A percentile compares a stretch with the other conserved stretches of the same genome.
Conservation (phyloP, 2,113 vertebrate species). For the Nibea albiflora region DNA sequence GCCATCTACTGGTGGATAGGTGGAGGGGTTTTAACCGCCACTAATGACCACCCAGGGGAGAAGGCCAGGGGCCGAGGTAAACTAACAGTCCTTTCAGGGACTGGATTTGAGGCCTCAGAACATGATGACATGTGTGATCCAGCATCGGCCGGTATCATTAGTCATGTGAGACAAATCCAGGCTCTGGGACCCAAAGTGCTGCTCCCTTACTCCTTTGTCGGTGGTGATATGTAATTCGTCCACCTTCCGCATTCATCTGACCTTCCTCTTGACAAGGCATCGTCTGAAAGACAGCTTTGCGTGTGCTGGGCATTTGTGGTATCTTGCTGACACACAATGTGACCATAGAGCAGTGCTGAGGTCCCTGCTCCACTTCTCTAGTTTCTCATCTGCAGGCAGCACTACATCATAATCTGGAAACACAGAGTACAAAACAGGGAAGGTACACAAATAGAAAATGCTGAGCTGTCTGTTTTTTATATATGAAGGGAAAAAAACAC, state of each 20-base stretch:
- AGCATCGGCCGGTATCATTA: slow-evolving; percentile 57
- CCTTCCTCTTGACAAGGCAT: slow-evolving; percentile 70
- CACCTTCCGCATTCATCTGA: slow-evolving; percentile 69
- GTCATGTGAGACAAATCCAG: slow-evolving; percentile 72
- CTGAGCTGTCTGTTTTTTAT: slow-evolving; percentile 66
- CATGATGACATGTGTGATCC: slow-evolving; percentile 72
- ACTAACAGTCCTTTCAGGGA: slow-evolving; percentile 58
- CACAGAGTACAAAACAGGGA: slow-evolving; percentile 25
- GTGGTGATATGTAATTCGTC: slow-evolving; percentile 74
- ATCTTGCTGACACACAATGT: slow-evolving; percentile 67
- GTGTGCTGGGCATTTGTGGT: slow-evolving; percentile 50
- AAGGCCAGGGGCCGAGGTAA: slow-evolving; percentile 40
- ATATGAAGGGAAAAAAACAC: slow-evolving; percentile 45
- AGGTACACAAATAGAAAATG: slow-evolving; percentile 72
- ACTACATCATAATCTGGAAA: slow-evolving; percentile 66
- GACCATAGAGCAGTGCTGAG: slow-evolving; percentile 39
- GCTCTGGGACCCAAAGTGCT: slow-evolving; percentile 45
- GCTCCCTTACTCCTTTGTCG: slow-evolving; percentile 55
- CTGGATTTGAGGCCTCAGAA: slow-evolving; percentile 62
- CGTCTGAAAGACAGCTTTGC: slow-evolving; percentile 65
- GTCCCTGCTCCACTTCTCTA: slow-evolving; percentile 48
- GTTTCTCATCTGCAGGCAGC: slow-evolving; percentile 62
- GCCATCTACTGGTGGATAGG: slow-evolving; percentile 84
- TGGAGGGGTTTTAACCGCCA: slow-evolving; percentile 54
- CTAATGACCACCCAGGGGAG: slow-evolving; percentile 76